Conservation (phyloP, 2,797 vertebrate species). For the Pangasius macronema region DNA sequence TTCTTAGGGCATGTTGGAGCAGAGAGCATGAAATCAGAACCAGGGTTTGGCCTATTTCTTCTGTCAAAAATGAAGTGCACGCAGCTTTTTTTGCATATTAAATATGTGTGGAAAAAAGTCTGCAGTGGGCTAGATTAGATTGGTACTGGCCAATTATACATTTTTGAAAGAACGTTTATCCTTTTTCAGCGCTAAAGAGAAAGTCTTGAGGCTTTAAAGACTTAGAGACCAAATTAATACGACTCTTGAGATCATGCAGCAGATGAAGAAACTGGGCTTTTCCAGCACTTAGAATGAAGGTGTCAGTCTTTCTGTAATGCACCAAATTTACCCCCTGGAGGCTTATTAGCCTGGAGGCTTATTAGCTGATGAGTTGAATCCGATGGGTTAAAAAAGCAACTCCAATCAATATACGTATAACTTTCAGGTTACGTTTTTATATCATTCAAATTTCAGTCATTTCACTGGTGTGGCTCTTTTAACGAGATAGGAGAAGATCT, state of each 20-base stretch:
- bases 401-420: neutral
- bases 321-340: neutral
- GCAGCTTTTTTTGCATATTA: constrained; percentile 19
- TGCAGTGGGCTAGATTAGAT: neutral
- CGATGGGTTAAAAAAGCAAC: neutral
- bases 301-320: neutral
- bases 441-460: neutral
- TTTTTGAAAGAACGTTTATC: constrained; percentile 5
- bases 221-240: constrained; percentile 13
- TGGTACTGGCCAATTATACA: constrained; percentile 1
- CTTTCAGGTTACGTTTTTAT: no score
- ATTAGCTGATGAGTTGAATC: neutral
- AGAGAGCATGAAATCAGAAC: constrained; percentile 65
- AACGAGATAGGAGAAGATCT: neutral
- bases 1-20: constrained; percentile 62
- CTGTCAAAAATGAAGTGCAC: neutral
- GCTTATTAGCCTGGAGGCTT: neutral
- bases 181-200: constrained; percentile 3
- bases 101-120: neutral
- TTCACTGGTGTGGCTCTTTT: neutral
- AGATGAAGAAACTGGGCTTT: neutral
- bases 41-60: constrained; percentile 27
- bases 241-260: constrained; percentile 21
- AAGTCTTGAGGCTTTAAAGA: constrained; percentile 13
- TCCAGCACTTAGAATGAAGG: neutral